A percentile compares a stretch with the other conserved stretches of the same genome.
These are phyloP conservation scores for Magallana ariakensis DNA, from an alignment of 1,140 invertebrate genomes.

Conservation along the genomic window DNA sequence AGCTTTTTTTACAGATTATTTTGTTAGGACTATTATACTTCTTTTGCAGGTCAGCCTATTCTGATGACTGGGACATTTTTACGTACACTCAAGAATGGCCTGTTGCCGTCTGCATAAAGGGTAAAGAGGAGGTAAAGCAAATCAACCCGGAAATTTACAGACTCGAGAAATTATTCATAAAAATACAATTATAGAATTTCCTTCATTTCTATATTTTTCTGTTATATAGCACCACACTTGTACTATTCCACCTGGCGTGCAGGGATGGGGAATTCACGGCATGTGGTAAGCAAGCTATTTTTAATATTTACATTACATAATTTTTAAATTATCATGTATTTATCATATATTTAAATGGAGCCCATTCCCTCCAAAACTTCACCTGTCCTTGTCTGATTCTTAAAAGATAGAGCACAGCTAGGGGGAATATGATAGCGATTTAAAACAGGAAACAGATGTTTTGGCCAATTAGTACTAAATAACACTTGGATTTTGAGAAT, in stretches of 20 bases:
- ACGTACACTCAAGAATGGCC: slow-evolving; percentile 50
- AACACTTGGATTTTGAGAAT: no score
- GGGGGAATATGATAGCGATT: no score
- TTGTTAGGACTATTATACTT: no score
- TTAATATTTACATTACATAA: no score
- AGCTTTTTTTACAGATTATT: no score
- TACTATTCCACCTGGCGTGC: slow-evolving; percentile 38
- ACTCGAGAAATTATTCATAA: neutral
- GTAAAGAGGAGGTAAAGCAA: slow-evolving; percentile 37
- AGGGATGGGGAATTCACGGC: slow-evolving; percentile 41
- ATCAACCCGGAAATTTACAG: neutral
- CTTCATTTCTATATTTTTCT: neutral
- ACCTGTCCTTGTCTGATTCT: no score
- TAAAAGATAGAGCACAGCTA: no score
- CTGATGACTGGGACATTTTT: slow-evolving; percentile 48
- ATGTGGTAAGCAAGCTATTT: slow-evolving; percentile 21
- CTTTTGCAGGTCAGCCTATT: neutral
- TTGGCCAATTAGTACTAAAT: no score
- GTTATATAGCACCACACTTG: slow-evolving; percentile 37
- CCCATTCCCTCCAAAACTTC: no score
- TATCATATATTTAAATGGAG: no score
- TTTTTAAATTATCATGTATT: no score
- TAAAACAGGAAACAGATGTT: no score
- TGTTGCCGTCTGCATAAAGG: slow-evolving; percentile 44
- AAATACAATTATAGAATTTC: neutral